phyloP scores from a whole-genome alignment of 2,113 vertebrate genomes.

The Datnioides undecimradiatus region DNA sequence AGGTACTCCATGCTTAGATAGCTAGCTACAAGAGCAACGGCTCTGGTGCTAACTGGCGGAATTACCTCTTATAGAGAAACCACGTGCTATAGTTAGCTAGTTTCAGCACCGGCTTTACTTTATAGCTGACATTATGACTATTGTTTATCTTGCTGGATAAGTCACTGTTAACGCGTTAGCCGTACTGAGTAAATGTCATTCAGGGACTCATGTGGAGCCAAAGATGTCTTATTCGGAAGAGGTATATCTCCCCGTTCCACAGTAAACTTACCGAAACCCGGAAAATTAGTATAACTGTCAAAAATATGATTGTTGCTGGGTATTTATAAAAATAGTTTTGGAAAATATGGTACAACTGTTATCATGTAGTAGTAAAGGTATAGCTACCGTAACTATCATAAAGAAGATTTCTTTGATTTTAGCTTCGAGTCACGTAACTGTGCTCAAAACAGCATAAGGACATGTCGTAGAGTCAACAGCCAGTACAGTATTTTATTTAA shows the following conservation, averaged over 20 bases:
- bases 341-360: no score
- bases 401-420: background rate
- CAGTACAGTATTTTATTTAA: accelerated
- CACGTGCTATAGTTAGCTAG: background rate
- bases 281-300: background rate
- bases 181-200: background rate
- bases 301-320: no score
- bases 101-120: accelerated
- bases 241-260: background rate
- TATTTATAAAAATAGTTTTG: background rate
- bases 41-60: background rate
- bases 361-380: no score
- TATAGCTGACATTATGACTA: background rate
- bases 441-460: background rate
- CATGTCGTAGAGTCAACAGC: accelerated
- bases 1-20: constrained; percentile 41
- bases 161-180: background rate
- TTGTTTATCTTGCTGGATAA: background rate
- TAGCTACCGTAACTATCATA: background rate
- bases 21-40: background rate
- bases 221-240: constrained; percentile 31
- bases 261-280: background rate
- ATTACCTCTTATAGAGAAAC: background rate
- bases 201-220: background rate
- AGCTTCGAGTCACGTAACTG: background rate